phyloP scores from a whole-genome alignment of 1,140 invertebrate species.

The Neodiprion lecontei region DNA sequence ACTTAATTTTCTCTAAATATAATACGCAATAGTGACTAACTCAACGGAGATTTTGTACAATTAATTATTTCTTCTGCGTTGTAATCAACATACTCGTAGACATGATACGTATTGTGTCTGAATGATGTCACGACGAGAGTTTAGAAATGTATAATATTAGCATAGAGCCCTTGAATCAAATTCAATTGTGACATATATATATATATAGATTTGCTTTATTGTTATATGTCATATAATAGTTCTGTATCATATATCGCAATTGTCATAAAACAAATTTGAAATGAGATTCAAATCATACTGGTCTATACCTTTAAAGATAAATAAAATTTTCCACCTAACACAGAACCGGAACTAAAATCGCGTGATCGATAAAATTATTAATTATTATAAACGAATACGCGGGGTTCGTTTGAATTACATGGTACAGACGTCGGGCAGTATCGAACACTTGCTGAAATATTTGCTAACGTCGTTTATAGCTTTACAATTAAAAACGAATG shows the following conservation, averaged over 20 bases:
- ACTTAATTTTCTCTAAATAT: no score
- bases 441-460: slow-evolving; percentile 48
- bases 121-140: no score
- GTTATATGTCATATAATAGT: slow-evolving; percentile 56
- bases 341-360: slow-evolving; percentile 35
- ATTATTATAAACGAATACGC: slow-evolving; percentile 24
- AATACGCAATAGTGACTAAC: no score
- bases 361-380: slow-evolving; percentile 33
- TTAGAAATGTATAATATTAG: not conserved
- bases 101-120: no score
- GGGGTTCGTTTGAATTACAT: slow-evolving; percentile 47
- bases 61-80: no score
- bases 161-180: not conserved
- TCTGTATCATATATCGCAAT: slow-evolving; percentile 56
- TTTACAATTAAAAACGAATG: slow-evolving; percentile 48
- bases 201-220: slow-evolving; percentile 53
- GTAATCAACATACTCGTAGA: no score
- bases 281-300: slow-evolving; percentile 56
- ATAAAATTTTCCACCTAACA: slow-evolving; percentile 50
- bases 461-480: slow-evolving; percentile 41
- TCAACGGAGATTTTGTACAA: no score
- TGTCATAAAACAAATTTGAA: slow-evolving; percentile 47
- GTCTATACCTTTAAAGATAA: slow-evolving; percentile 48
- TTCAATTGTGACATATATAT: not conserved
- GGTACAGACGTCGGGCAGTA: slow-evolving; percentile 45